phyloP scores from a whole-genome alignment of 2,113 vertebrate genomes.

The Callithrix jacchus region DNA sequence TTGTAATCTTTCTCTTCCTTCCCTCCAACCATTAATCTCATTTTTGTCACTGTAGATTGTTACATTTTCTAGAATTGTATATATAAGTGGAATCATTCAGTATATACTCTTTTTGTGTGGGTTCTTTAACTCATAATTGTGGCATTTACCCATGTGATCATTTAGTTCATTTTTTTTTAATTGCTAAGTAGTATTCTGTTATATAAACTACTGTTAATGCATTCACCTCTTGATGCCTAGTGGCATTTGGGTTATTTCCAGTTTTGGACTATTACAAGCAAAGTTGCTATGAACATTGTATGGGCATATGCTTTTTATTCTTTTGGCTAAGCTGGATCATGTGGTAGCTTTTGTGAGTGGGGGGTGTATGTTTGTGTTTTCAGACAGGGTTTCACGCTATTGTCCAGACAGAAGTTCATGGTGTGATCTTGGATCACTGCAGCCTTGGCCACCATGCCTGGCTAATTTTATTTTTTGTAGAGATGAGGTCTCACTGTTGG shows the following conservation, averaged over 20 bases:
- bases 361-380: no score
- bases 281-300: background rate
- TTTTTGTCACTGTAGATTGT: constrained; percentile 4
- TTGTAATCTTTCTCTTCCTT: background rate
- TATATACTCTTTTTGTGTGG: background rate
- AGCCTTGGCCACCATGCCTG: no score
- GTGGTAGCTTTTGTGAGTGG: background rate
- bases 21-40: background rate
- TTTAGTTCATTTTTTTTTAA: background rate
- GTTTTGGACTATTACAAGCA: background rate
- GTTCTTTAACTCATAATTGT: background rate
- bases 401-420: no score
- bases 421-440: no score
- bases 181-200: background rate
- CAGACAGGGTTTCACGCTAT: no score
- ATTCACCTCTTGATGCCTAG: background rate
- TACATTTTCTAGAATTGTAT: constrained; percentile 12
- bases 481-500: no score
- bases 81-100: background rate
- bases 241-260: background rate
- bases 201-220: background rate
- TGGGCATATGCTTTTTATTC: background rate
- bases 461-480: no score
- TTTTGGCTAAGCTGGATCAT: background rate
- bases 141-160: background rate